phyloP scores from a whole-genome alignment of 2,113 vertebrate genomes.

The Pedionomus torquatus region DNA sequence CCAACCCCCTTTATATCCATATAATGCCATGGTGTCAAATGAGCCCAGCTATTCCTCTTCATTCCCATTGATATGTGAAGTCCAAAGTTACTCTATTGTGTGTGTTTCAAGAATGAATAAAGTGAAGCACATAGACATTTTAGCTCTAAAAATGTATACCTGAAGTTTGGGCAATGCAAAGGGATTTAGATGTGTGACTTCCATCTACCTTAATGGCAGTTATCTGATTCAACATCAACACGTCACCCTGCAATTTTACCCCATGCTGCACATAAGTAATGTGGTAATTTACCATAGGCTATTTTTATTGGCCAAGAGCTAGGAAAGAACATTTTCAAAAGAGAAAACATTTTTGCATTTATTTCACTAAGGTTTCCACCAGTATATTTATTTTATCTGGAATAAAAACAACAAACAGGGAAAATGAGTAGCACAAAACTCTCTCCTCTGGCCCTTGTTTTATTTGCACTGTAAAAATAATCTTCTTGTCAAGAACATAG shows the following conservation, averaged over 20 bases:
- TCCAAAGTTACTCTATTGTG: neutral
- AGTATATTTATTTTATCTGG: neutral
- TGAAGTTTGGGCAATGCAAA: neutral
- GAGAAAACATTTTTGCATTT: neutral
- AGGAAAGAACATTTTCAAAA: neutral
- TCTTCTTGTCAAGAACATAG: neutral
- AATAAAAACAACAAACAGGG: neutral
- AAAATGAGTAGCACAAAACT: neutral
- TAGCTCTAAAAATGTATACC: neutral
- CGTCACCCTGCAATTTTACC: neutral
- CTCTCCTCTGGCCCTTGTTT: neutral
- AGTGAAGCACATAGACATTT: neutral
- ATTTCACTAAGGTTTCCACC: neutral
- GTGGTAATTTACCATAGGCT: neutral
- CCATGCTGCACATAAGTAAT: neutral
- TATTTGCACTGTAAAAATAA: neutral
- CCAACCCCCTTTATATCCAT: neutral
- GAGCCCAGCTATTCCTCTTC: neutral
- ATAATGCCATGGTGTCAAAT: neutral
- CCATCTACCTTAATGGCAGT: neutral
- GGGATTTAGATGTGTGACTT: neutral
- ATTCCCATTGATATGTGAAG: neutral
- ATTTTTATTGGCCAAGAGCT: neutral
- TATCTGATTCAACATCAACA: neutral
- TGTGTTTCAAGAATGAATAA: neutral